Base-by-base conservation (phyloP, 1,140 invertebrate species). In the Branchinecta lindahli region DNA sequence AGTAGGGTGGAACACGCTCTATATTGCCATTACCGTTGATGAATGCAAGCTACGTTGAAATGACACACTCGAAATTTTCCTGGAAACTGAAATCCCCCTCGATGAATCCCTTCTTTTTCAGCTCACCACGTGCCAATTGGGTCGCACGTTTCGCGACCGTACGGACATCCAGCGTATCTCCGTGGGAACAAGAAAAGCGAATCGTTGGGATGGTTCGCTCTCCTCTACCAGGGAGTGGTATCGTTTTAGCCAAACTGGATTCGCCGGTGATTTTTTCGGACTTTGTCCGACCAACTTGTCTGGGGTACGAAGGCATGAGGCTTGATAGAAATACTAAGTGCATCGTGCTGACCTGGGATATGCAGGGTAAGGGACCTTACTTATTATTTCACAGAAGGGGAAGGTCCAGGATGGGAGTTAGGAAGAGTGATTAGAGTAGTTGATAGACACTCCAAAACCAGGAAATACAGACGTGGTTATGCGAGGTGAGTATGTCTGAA, bases 181-280 rank as follows among this genome's bases (percentile, higher is more conserved):
- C 92, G 0, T 93, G 90, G 90, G 89, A 91, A 72, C 90, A 93
- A 77, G 87, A 92, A 74, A 80, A 89, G 44, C 82, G 89, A 69
- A 88, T 94, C 18, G 82, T 91, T 3, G 91, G 91, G 15, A 90
- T 93, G 88, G 86, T 93, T 5, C 91, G 92, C 74, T 92, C 90
- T 0, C 90, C 91, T 0, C 88, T 93, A 0, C 90, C 92, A 79
- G 91, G 91, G 9, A 92, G 89, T 72, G 88, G 88, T 61, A 82
- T 91, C 0, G 89, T 90, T 2, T 77, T 94, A 45, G 82, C 93
- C 8, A 89, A 91, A 75, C 78, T 94, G 61, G 88, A 90, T 71
- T 84, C 87, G 70, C 84, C 88, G 0, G 82, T 92, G 0, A 82
- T 80, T 47, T 85, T 87, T 73, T 89, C 89, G 0, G 90, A 92